Base-by-base conservation (phyloP, 2,797 vertebrate species). In the Kryptopterus vitreolus region DNA sequence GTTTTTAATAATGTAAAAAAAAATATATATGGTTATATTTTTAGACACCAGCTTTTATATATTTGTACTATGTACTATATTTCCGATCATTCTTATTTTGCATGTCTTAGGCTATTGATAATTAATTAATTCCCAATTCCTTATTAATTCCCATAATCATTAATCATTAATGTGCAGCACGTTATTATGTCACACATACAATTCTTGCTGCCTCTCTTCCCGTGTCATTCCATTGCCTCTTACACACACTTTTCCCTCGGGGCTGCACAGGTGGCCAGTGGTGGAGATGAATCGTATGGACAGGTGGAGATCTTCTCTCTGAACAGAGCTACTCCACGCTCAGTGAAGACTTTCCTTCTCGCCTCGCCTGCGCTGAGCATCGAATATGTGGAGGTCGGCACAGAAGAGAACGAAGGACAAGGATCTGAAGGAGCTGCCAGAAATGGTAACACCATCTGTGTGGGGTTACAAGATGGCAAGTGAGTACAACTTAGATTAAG, bases 291-390 rank as follows among this genome's bases (percentile, higher is more conserved):
- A 78, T 92, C 91, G 0, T 92, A 90, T 0, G 95, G 95, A 0
- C 95, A 96, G 31, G 92, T 98, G 72, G 95, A 96, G 85, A 96
- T 98, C 85, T 96, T 96, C 85, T 98, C 96, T 29, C 88, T 97
- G 80, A 96, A 97, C 90, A 93, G 95, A 1, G 85, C 94, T 0
- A 88, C 90, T 0, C 96, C 96, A 0, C 94, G 95, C 22, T 92
- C 92, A 0, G 94, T 97, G n/a, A 97, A 96, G 84, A 96, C 93
- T 65, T 92, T 98, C 86, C 92, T 94, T 0, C 83, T 97, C 86
- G 90, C 89, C 0, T 91, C 95, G 0, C 91, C 90, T 0, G 95
- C 95, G 83, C 91, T 96, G 78, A 96, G 95, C 88, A 91, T 96
- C 87, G 96, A 96, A 68, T 94, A 95, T 46, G 92, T 98, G 0